These are phyloP conservation scores for Cynodonichthys magdalenae DNA, from an alignment of 2,797 vertebrate species.

Conservation along the genomic window DNA sequence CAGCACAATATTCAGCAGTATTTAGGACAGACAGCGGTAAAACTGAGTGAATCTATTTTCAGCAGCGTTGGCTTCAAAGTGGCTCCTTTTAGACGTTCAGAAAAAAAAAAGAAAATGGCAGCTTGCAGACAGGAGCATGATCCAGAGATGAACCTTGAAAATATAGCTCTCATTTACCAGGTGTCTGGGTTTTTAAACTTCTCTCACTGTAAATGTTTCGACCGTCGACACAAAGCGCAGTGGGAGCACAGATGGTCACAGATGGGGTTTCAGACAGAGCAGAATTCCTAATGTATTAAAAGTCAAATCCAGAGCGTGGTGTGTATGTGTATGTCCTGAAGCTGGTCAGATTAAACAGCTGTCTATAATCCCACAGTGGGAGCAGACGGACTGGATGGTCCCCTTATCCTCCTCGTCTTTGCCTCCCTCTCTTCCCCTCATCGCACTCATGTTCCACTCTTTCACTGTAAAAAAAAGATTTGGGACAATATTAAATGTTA, in stretches of 20 bases:
- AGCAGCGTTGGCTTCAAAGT: slow-evolving; percentile 57
- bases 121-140: slow-evolving; percentile 13
- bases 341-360: slow-evolving; percentile 85
- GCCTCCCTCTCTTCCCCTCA: slow-evolving; percentile 22
- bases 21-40: slow-evolving; percentile 34
- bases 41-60: slow-evolving; percentile 47
- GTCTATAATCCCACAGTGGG: slow-evolving; percentile 79
- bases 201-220: slow-evolving; percentile 46
- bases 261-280: slow-evolving; percentile 72
- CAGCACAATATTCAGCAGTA: slow-evolving; percentile 27
- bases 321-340: slow-evolving; percentile 71
- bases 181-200: slow-evolving; percentile 28
- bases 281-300: slow-evolving; percentile 83
- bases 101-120: slow-evolving; percentile 22
- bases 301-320: slow-evolving; percentile 74
- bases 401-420: slow-evolving; percentile 39
- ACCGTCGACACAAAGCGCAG: slow-evolving; percentile 67
- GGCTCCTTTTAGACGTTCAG: slow-evolving; percentile 36
- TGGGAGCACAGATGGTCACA: slow-evolving; percentile 79
- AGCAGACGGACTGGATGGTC: slow-evolving; percentile 58
- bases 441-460: background rate
- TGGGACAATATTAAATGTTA: no score
- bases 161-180: slow-evolving; percentile 33
- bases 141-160: slow-evolving; percentile 28
- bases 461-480: background rate